These are phyloP conservation scores for Parus major DNA, from an alignment of 2,113 vertebrate species.

Conservation along the genomic window DNA sequence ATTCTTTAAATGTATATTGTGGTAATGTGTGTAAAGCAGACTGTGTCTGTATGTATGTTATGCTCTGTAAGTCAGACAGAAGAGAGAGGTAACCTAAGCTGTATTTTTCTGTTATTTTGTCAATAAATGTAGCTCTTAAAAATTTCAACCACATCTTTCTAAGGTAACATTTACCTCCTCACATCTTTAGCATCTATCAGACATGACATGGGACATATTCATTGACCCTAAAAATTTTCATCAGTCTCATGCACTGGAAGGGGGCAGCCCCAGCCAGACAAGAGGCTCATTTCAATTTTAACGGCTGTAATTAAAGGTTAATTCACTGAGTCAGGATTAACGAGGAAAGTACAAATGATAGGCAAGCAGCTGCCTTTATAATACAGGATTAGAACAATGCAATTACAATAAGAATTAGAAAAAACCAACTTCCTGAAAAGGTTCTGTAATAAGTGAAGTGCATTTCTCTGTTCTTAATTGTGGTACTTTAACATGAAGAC, in stretches of 20 bases:
- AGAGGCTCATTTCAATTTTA: constrained; percentile 92
- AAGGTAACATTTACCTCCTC: constrained; percentile 89
- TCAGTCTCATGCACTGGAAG: constrained; percentile 81
- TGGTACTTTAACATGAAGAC: constrained; percentile 55
- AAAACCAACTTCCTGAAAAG: constrained; percentile 78
- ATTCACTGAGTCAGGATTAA: constrained; percentile 97
- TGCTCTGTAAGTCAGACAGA: background rate
- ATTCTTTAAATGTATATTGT: background rate
- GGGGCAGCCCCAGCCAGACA: constrained; percentile 80
- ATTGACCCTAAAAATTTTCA: constrained; percentile 92
- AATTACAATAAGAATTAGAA: constrained; percentile 87
- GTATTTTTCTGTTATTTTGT: constrained; percentile 58
- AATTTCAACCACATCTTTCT: constrained; percentile 81
- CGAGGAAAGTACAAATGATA: constrained; percentile 94
- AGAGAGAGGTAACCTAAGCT: background rate
- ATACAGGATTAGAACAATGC: constrained; percentile 94
- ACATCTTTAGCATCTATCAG: constrained; percentile 88
- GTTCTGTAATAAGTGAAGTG: constrained; percentile 72
- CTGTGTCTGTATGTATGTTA: background rate
- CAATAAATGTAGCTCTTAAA: constrained; percentile 71
- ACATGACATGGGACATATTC: constrained; percentile 89
- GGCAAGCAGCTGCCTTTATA: constrained; percentile 92
- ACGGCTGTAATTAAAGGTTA: constrained; percentile 96
- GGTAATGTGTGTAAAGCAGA: background rate
- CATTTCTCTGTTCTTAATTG: constrained; percentile 65